These are phyloP conservation scores for Automeris io DNA, from an alignment of 2,888 invertebrate genomes.

Conservation along the genomic window DNA sequence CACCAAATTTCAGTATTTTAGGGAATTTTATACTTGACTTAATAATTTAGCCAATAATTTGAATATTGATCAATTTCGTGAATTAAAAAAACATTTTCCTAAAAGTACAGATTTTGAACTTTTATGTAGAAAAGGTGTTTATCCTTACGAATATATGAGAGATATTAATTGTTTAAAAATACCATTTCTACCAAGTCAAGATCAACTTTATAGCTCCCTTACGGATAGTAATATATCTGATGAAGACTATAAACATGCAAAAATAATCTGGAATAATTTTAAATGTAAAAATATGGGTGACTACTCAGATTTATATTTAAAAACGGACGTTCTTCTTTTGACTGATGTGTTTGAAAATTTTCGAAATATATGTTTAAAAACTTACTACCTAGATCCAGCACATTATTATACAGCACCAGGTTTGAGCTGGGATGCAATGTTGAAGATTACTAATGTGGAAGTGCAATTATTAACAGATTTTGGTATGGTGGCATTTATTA, in stretches of 20 bases:
- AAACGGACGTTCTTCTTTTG: constrained; percentile 29
- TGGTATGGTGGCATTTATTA: constrained; percentile 17
- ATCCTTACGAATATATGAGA: constrained; percentile 21
- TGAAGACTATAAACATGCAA: constrained; percentile 20
- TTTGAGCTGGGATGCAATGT: constrained; percentile 23
- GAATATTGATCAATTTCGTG: constrained; percentile 2
- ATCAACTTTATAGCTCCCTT: constrained; percentile 14
- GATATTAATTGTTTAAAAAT: constrained; percentile 14
- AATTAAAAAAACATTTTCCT: background rate
- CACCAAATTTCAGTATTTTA: too few relatives aligned
- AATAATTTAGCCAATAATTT: constrained; percentile 8
- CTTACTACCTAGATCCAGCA: too few relatives aligned
- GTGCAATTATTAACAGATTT: constrained; percentile 19
- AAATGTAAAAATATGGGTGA: constrained; percentile 21
- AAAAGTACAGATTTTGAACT: constrained; percentile 4
- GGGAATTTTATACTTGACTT: too few relatives aligned
- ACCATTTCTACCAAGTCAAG: constrained; percentile 13
- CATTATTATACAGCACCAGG: constrained; percentile 14
- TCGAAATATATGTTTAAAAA: constrained; percentile 21
- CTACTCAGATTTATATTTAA: constrained; percentile 30
- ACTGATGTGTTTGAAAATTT: constrained; percentile 37
- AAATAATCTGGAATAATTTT: constrained; percentile 25
- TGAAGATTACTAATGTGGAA: constrained; percentile 14
- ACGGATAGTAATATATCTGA: constrained; percentile 11
- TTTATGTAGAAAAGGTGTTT: constrained; percentile 17